Conservation (phyloP, 2,888 invertebrate species). For the Scaeva pyrastri region DNA sequence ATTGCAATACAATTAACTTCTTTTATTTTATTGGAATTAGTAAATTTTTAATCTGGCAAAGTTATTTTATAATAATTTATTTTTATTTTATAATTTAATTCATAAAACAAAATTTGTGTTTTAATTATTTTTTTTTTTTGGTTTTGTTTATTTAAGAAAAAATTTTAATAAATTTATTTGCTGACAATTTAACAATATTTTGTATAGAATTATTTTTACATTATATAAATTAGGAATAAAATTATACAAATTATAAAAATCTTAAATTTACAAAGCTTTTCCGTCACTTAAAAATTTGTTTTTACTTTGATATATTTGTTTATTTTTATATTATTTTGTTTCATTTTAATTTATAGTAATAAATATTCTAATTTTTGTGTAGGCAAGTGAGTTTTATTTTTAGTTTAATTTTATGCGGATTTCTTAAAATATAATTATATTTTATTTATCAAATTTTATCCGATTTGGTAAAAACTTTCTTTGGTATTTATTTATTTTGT, state of each 20-base stretch:
- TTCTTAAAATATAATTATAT: constrained; percentile 54
- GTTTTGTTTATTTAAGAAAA: constrained; percentile 34
- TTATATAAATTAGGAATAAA: constrained; percentile 33
- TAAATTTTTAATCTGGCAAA: constrained; percentile 45
- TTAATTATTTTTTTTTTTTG: not conserved
- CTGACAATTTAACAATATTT: constrained; percentile 54
- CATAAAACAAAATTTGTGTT: constrained; percentile 15
- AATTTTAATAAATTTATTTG: constrained; percentile 27
- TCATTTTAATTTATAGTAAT: constrained; percentile 50
- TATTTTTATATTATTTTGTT: constrained; percentile 20
- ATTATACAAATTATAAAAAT: constrained; percentile 36
- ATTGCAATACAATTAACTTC: constrained; percentile 46
- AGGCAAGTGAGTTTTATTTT: constrained; percentile 59
- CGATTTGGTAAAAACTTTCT: constrained; percentile 62
- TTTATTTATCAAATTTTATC: constrained; percentile 44
- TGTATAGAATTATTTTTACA: constrained; percentile 30
- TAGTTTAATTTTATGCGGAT: constrained; percentile 37
- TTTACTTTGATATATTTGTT: constrained; percentile 55
- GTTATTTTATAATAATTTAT: constrained; percentile 40
- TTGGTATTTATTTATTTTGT: constrained; percentile 31
- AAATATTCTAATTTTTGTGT: constrained; percentile 66
- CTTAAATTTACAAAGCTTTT: constrained; percentile 67
- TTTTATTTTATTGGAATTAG: constrained; percentile 15
- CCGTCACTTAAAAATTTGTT: constrained; percentile 42
- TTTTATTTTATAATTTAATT: constrained; percentile 20